These are phyloP conservation scores for Poeciliopsis occidentalis DNA, from an alignment of 2,113 vertebrate genomes.

Conservation along the genomic window DNA sequence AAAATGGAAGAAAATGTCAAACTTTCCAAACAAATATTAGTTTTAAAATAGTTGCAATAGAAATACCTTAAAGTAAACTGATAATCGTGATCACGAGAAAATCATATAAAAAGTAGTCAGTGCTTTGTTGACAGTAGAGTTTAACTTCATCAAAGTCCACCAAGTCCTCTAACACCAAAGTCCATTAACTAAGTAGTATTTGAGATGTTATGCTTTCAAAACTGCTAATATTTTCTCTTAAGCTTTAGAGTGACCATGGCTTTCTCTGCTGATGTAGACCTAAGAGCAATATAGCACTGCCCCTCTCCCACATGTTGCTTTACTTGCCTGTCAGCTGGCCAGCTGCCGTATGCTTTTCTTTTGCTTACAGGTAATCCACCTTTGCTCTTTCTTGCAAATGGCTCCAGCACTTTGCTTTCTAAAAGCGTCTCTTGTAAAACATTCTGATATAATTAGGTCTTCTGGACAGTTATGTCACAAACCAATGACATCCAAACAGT, in stretches of 20 bases:
- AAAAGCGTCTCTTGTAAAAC: neutral
- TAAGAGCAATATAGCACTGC: neutral
- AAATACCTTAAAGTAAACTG: too few species aligned
- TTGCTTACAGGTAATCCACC: neutral
- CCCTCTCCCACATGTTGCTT: neutral
- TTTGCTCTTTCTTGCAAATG: slow-evolving; percentile 9
- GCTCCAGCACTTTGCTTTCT: neutral
- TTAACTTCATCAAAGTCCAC: too few species aligned
- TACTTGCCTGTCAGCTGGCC: neutral
- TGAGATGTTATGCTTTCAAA: too few species aligned
- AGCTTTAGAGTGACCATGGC: neutral
- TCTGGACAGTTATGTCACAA: slow-evolving; percentile 2
- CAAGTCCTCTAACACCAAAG: too few species aligned
- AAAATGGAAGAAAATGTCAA: slow-evolving; percentile 27
- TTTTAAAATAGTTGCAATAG: neutral
- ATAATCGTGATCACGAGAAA: too few species aligned
- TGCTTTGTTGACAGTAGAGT: too few species aligned
- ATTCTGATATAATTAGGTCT: neutral
- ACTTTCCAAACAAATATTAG: neutral
- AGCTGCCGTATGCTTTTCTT: neutral
- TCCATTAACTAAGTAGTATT: too few species aligned
- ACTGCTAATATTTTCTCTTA: too few species aligned
- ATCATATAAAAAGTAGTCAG: too few species aligned
- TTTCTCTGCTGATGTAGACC: neutral
- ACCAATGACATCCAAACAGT: slow-evolving; percentile 36